Percentiles rank a stretch among this genome's conserved stretches.
phyloP scores from a whole-genome alignment of 2,113 vertebrate genomes.

The Oxyruncus cristatus region DNA sequence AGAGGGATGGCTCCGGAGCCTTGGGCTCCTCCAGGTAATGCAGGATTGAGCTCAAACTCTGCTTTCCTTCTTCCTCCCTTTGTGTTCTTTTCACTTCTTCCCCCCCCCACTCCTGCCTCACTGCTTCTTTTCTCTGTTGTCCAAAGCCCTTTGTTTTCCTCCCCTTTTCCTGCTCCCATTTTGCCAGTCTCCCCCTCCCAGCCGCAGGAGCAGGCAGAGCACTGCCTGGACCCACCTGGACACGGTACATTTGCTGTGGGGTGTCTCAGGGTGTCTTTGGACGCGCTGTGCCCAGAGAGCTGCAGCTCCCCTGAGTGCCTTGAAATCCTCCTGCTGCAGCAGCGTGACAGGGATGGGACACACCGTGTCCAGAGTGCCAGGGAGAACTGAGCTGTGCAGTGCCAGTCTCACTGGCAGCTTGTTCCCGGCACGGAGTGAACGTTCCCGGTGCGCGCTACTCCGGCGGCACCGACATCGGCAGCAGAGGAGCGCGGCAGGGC shows the following conservation, averaged over 20 bases:
- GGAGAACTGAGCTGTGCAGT: not conserved
- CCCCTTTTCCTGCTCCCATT: not conserved
- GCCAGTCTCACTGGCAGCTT: not conserved
- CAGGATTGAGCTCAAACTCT: not conserved
- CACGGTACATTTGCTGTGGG: not conserved
- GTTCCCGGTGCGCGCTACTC: fast-evolving
- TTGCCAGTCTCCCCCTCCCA: not conserved
- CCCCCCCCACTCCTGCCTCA: fast-evolving
- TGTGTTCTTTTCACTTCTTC: not conserved
- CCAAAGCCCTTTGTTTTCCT: not conserved
- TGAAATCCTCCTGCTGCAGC: fast-evolving
- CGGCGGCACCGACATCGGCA: fast-evolving
- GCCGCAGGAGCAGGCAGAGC: not conserved
- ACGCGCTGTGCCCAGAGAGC: fast-evolving
- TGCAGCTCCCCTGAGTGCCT: not conserved
- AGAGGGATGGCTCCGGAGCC: not conserved
- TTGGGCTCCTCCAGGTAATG: not conserved
- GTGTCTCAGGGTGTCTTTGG: not conserved
- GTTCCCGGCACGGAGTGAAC: not conserved
- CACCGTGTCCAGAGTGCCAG: not conserved
- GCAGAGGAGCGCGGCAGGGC: not conserved
- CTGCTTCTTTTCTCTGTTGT: not conserved
- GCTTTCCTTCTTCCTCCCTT: not conserved
- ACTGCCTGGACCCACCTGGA: not conserved
- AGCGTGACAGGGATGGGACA: not conserved